Evolutionary conservation across 2,797 vertebrate genomes (phyloP), one percentile per base, ranked within the genome.

Genomic region (Falco berigora): DNA sequence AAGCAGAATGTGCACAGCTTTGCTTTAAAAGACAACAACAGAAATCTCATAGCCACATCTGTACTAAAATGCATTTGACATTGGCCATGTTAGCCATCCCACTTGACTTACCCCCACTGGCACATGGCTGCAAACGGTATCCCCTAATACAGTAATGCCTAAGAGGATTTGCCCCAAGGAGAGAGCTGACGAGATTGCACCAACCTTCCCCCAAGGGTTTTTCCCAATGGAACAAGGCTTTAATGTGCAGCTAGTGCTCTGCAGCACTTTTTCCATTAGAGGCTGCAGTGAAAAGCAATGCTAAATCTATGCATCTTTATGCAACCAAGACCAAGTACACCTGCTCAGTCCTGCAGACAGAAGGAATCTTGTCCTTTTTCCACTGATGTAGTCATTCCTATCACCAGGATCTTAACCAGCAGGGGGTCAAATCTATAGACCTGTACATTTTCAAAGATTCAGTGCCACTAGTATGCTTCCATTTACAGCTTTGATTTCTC

Each of bases 21-120:
- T 71, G 59, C 83, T 92, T 78, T 76, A 87, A 90, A 93, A 92
- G 75, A 77, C 64, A 95, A 88, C 58, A 85, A 76, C 76, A 79
- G 83, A 53, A 74, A 67, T 69, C 84, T 75, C 71, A 91, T 24
- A 91, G 74, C 28, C 49, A 59, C 10, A 42, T 88, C 71, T 86
- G 63, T 44, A 67, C 55, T 53, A 82, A 95, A 86, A 90, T 46
- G 73, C 28, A 62, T 85, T 71, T 86, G 74, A 88, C 91, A 76
- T 9, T 2, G 17, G 46, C 58, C 82, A 67, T 1, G 5, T 87
- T 50, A 80, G 53, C 80, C 77, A 90, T 56, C 59, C 58, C 56
- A 32, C n/a, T 44, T 56, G 50, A 74, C 46, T 90, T 69, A 86
- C 12, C 94, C 71, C 83, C 52, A 34, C 47, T 28, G 36, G 69